Percentiles rank a stretch among this genome's conserved stretches.
Conservation (phyloP, 2,888 invertebrate genomes). For the Tenthredo mesomela region DNA sequence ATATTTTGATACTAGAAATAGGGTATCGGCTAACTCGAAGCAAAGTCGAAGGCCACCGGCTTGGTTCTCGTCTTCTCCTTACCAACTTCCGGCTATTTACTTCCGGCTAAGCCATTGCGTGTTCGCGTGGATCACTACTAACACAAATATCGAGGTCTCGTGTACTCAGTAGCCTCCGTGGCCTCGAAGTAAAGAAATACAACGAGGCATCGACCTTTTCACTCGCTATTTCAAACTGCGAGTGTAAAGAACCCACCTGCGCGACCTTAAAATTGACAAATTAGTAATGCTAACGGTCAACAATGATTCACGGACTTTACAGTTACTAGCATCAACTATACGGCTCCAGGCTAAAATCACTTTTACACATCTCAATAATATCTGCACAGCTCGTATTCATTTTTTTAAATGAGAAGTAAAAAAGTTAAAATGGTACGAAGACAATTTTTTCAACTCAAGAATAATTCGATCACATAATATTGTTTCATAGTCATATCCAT, state of each 20-base stretch:
- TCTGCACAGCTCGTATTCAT: not conserved
- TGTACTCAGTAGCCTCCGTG: not conserved
- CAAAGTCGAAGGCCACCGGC: not conserved
- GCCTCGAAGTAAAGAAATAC: constrained; percentile 19
- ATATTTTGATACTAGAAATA: not conserved
- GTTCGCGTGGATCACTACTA: not conserved
- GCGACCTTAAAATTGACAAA: constrained; percentile 14
- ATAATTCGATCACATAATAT: not conserved
- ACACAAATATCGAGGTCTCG: not conserved
- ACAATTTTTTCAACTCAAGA: not conserved
- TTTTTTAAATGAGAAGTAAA: not conserved
- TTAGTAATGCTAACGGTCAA: constrained; percentile 8
- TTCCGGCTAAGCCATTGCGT: constrained; percentile 18
- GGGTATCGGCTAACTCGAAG: not conserved
- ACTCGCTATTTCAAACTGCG: not conserved
- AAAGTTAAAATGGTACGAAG: not conserved
- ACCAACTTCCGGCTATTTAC: not conserved
- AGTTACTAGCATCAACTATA: not conserved
- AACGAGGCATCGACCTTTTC: constrained; percentile 8
- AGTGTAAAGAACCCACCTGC: not conserved
- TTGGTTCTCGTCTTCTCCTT: not conserved
- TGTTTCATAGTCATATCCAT: not conserved
- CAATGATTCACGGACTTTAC: constrained; percentile 7
- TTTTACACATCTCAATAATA: not conserved
- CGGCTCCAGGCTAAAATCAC: not conserved